Conservation (phyloP, 2,113 vertebrate species). For the Urocitellus parryii region DNA sequence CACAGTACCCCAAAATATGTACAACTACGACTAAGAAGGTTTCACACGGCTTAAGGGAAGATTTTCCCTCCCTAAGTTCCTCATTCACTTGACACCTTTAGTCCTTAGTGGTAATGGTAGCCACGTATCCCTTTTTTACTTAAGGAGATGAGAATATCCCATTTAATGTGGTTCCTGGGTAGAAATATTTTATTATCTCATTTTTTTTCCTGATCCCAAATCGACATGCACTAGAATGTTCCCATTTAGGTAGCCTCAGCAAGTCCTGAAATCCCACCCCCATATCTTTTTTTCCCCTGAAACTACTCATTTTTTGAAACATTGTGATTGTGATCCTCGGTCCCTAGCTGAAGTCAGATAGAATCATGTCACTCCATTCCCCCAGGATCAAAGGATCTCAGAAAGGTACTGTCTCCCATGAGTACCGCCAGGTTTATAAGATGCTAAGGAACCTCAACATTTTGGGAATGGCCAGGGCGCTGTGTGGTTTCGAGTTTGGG, state of each 20-base stretch:
- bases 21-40: background rate
- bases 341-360: background rate
- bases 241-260: background rate
- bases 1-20: background rate
- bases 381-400: background rate
- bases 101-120: background rate
- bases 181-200: background rate
- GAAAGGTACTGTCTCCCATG: background rate
- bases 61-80: background rate
- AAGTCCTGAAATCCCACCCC: constrained; percentile 9
- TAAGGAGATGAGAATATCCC: background rate
- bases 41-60: background rate
- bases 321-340: background rate
- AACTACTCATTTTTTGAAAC: background rate
- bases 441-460: background rate
- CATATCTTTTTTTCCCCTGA: background rate
- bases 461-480: background rate
- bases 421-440: background rate
- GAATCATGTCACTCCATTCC: background rate
- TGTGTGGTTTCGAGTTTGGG: background rate
- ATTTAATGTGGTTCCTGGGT: background rate
- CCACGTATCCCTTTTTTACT: background rate
- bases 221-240: background rate
- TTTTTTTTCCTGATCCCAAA: background rate
- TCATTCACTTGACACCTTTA: background rate